Percentiles rank a stretch among this genome's conserved stretches.
phyloP scores from a whole-genome alignment of 2,888 invertebrate genomes.

The Spilarctia lutea region DNA sequence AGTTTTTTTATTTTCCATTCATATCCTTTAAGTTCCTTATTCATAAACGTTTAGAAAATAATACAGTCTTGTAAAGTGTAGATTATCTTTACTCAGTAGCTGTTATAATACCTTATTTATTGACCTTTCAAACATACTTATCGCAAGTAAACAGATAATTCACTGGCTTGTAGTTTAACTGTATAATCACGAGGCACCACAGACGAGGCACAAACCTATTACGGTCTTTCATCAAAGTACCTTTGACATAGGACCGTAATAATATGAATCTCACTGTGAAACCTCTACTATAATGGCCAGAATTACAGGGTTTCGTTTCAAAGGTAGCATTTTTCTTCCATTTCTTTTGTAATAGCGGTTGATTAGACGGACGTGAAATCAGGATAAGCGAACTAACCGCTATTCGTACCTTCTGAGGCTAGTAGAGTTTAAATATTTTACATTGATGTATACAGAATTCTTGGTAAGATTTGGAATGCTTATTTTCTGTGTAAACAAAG shows the following conservation, averaged over 20 bases:
- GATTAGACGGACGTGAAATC: constrained; percentile 55
- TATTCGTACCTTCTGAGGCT: constrained; percentile 27
- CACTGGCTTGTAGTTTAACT: constrained; percentile 17
- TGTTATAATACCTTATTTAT: neutral
- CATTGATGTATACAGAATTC: neutral
- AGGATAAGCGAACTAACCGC: constrained; percentile 47
- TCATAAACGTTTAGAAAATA: neutral
- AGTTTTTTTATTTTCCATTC: no score
- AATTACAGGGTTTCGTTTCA: constrained; percentile 43
- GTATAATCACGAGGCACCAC: constrained; percentile 25
- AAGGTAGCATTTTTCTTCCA: constrained; percentile 45
- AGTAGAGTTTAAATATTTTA: neutral
- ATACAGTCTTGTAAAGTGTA: neutral
- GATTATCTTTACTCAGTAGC: neutral
- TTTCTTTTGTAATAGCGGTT: constrained; percentile 56
- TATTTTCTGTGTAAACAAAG: neutral
- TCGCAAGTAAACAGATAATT: neutral
- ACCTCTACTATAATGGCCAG: constrained; percentile 32
- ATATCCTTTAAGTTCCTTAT: no score
- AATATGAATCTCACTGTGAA: constrained; percentile 38
- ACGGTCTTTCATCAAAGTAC: constrained; percentile 10
- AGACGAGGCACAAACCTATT: constrained; percentile 21
- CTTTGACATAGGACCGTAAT: constrained; percentile 35
- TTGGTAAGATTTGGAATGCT: neutral
- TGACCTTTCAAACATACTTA: neutral